Percentiles rank a stretch among this genome's conserved stretches.
phyloP scores from a whole-genome alignment of 1,140 invertebrate genomes.

The Drosophila teissieri region DNA sequence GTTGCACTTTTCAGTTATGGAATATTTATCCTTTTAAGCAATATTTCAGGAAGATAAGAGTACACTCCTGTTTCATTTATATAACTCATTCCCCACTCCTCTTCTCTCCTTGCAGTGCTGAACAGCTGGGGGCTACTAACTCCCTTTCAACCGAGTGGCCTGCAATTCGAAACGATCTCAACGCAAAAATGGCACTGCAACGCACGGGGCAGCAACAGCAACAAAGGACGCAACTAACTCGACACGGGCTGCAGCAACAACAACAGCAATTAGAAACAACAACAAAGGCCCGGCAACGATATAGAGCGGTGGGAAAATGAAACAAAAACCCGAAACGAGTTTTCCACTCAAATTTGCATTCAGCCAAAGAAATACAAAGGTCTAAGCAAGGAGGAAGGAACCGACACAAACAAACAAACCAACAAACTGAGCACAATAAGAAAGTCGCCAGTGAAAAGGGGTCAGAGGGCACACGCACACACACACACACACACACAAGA shows the following conservation, averaged over 20 bases:
- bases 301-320: conserved; percentile 60
- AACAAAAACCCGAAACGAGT: conserved; percentile 61
- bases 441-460: conserved; percentile 35
- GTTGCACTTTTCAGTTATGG: no score
- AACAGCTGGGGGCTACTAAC: conserved; percentile 16
- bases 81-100: no score
- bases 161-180: conserved; percentile 29
- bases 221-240: conserved; percentile 21
- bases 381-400: conserved; percentile 53
- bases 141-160: conserved; percentile 24
- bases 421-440: conserved; percentile 19
- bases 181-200: conserved; percentile 57
- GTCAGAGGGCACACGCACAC: conserved; percentile 39
- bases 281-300: conserved; percentile 52
- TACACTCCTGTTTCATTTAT: no score
- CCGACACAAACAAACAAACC: conserved; percentile 11
- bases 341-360: conserved; percentile 56
- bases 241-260: conserved; percentile 29
- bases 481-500: conserved; percentile 27
- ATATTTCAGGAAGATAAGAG: no score
- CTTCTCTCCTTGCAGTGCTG: conserved; percentile 28
- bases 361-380: conserved; percentile 47
- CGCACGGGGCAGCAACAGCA: conserved; percentile 24
- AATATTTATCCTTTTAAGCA: no score
- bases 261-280: conserved; percentile 35